phyloP scores from a whole-genome alignment of 1,140 invertebrate species.

The Brachionus manjavacas region DNA sequence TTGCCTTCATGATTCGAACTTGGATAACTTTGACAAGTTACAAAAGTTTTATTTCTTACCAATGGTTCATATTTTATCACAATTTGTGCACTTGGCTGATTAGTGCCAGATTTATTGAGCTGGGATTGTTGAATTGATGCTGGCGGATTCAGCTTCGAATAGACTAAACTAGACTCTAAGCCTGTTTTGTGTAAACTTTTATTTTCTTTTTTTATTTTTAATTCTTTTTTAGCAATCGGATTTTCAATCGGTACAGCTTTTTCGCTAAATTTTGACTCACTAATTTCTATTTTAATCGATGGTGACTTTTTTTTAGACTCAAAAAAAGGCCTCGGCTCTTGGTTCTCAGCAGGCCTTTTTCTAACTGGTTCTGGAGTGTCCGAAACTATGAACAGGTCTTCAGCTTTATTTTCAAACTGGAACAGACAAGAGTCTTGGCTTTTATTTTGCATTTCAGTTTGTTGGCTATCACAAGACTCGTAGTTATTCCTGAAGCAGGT shows the following conservation, averaged over 20 bases:
- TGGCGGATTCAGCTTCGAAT: background rate
- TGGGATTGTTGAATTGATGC: background rate
- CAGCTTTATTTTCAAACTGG: slow-evolving; percentile 18
- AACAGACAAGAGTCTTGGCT: slow-evolving; percentile 21
- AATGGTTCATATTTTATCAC: slow-evolving; percentile 54
- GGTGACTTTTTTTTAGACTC: background rate
- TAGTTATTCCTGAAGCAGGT: background rate
- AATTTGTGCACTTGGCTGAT: slow-evolving; percentile 47
- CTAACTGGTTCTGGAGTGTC: slow-evolving; percentile 24
- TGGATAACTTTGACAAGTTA: too few species aligned
- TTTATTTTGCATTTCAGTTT: background rate
- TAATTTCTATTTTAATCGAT: background rate
- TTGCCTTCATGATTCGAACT: background rate
- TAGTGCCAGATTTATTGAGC: background rate
- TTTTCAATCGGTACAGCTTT: background rate
- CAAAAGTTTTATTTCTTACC: slow-evolving; percentile 46
- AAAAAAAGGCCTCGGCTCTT: background rate
- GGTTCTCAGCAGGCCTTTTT: slow-evolving; percentile 44
- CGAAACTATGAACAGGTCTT: slow-evolving; percentile 9
- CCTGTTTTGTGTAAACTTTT: background rate
- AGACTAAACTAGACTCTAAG: background rate
- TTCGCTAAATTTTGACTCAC: background rate
- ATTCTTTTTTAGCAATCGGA: background rate
- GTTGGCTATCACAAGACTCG: background rate
- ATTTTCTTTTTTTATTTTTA: background rate